phyloP scores from a whole-genome alignment of 2,797 vertebrate species.

The Apogon hyalosoma region DNA sequence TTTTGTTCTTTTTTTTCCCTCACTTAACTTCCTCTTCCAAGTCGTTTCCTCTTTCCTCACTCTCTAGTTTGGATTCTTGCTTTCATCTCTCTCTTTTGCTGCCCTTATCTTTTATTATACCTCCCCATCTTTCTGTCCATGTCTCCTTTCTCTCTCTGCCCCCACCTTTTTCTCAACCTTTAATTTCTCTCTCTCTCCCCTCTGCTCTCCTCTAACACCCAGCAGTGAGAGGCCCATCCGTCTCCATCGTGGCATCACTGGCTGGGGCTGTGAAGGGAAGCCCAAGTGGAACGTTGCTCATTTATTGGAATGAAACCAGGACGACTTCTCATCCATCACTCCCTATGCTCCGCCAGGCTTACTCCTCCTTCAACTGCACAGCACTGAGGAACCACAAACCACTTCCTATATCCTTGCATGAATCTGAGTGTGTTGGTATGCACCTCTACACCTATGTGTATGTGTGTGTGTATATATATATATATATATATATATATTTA shows the following conservation, averaged over 20 bases:
- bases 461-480: no score
- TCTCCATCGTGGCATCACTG: conserved; percentile 71
- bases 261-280: conserved; percentile 75
- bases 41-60: neutral
- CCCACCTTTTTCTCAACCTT: conserved; percentile 44
- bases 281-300: conserved; percentile 82
- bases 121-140: conserved; percentile 17
- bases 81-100: conserved; percentile 12
- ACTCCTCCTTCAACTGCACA: conserved; percentile 62
- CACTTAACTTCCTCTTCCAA: conserved; percentile 11
- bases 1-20: conserved; percentile 3
- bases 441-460: conserved; percentile 24
- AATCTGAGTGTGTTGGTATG: conserved; percentile 24
- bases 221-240: conserved; percentile 72
- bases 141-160: conserved; percentile 14
- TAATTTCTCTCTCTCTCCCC: conserved; percentile 48
- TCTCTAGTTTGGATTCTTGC: conserved; percentile 3
- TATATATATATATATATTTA: neutral
- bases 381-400: conserved; percentile 56
- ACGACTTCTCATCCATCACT: conserved; percentile 81
- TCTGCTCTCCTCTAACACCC: conserved; percentile 53
- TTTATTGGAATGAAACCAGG: conserved; percentile 83
- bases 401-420: conserved; percentile 39
- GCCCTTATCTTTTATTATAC: conserved; percentile 22
- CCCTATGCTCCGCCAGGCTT: conserved; percentile 53